These are phyloP conservation scores for Nymphalis polychloros DNA, from an alignment of 2,888 invertebrate genomes.

Conservation along the genomic window DNA sequence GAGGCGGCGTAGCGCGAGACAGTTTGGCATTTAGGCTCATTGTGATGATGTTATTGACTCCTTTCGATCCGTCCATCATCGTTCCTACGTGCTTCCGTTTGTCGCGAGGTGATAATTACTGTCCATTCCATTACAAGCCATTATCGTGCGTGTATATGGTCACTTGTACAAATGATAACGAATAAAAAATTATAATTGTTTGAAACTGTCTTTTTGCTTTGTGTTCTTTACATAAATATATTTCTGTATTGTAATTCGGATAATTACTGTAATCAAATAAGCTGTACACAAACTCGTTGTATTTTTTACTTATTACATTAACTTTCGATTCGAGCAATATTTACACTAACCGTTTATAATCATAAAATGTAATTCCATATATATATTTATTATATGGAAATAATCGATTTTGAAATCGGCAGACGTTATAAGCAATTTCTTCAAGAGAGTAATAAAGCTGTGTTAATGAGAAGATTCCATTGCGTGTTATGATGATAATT, in stretches of 20 bases:
- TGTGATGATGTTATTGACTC: slow-evolving; percentile 74
- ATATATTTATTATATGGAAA: slow-evolving; percentile 3
- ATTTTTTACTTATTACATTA: neutral
- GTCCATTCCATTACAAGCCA: slow-evolving; percentile 14
- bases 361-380: neutral
- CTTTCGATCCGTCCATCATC: slow-evolving; percentile 62
- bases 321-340: neutral
- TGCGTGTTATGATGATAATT: slow-evolving; percentile 42
- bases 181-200: neutral
- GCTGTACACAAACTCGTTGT: neutral
- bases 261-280: neutral
- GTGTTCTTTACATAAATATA: neutral
- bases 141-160: slow-evolving; percentile 9
- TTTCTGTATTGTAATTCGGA: neutral
- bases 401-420: slow-evolving; percentile 13
- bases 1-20: slow-evolving; percentile 73
- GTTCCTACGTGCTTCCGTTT: slow-evolving; percentile 53
- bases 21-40: slow-evolving; percentile 76
- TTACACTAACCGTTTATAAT: neutral
- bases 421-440: slow-evolving; percentile 9
- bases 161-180: slow-evolving; percentile 3
- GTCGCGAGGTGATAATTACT: slow-evolving; percentile 33
- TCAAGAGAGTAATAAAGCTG: slow-evolving; percentile 29
- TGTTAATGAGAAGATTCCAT: slow-evolving; percentile 48
- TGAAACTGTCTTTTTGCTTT: neutral